These are phyloP conservation scores for Dexiosoma caninum DNA, from an alignment of 2,888 invertebrate species.

Conservation along the genomic window DNA sequence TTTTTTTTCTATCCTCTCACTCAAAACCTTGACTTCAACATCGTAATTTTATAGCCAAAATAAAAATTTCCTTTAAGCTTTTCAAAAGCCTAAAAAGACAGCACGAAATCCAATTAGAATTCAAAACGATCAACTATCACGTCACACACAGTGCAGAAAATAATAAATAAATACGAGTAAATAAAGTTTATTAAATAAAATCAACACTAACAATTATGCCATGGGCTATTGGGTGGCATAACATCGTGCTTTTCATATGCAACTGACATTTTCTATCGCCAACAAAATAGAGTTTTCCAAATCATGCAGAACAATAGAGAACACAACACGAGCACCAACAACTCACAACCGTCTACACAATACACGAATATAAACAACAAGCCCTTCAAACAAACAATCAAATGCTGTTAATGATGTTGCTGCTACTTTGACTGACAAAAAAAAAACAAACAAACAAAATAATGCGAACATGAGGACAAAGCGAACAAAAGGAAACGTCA, in stretches of 20 bases:
- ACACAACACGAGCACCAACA: constrained; percentile 9
- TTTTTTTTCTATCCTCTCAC: too few relatives aligned
- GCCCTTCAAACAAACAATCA: constrained; percentile 48
- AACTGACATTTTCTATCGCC: constrained; percentile 49
- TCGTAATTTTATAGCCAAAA: too few relatives aligned
- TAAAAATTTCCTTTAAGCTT: not conserved
- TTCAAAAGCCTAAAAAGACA: constrained; percentile 9
- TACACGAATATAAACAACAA: constrained; percentile 29
- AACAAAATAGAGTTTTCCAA: constrained; percentile 33
- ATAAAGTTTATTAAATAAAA: not conserved
- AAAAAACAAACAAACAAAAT: not conserved
- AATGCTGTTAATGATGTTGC: constrained; percentile 57
- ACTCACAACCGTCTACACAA: not conserved
- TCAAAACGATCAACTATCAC: constrained; percentile 18
- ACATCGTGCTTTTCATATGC: constrained; percentile 34
- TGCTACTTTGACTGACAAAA: constrained; percentile 52
- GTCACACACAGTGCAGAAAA: not conserved
- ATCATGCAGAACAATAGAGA: constrained; percentile 9
- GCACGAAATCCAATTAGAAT: constrained; percentile 36
- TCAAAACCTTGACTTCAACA: too few relatives aligned
- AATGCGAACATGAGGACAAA: not conserved
- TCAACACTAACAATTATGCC: constrained; percentile 12
- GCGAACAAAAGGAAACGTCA: constrained; percentile 2
- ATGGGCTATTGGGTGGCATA: constrained; percentile 27
- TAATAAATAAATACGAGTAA: not conserved